Evolutionary conservation across 2,888 invertebrate species (phyloP).

Genomic region (Antheraea yamamai): DNA sequence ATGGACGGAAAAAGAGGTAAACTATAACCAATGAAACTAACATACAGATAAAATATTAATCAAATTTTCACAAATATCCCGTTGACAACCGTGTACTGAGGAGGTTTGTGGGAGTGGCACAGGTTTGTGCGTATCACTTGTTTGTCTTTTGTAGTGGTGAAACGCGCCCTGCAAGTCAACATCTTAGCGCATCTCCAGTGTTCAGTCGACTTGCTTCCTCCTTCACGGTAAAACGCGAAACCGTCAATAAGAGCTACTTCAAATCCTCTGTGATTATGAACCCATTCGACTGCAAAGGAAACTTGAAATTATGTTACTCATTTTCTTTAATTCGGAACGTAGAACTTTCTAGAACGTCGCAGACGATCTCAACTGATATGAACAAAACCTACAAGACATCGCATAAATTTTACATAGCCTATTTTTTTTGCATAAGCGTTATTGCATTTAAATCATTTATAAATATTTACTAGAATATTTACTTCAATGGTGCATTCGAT

Average conservation of each 20-base stretch:
- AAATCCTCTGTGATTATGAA: conserved; percentile 2
- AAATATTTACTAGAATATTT: neutral
- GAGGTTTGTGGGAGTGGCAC: conserved; percentile 23
- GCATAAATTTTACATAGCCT: too few species aligned
- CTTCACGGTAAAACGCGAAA: neutral
- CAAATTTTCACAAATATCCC: conserved; percentile 17
- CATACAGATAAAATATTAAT: neutral
- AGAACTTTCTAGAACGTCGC: neutral
- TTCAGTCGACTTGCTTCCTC: conserved; percentile 4
- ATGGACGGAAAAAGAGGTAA: too few species aligned
- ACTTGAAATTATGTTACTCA: neutral
- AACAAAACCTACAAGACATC: too few species aligned
- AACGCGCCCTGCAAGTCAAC: conserved; percentile 26
- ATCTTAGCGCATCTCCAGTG: conserved; percentile 18
- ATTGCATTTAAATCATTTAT: too few species aligned
- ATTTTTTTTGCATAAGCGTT: too few species aligned
- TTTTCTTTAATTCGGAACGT: neutral
- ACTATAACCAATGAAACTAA: neutral
- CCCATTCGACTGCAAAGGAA: conserved; percentile 21
- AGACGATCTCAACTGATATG: neutral
- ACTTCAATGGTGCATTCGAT: neutral
- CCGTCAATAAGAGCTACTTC: conserved; percentile 6
- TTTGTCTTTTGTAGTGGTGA: conserved; percentile 18
- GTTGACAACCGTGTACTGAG: conserved; percentile 21
- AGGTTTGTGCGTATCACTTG: neutral